Evolutionary conservation across 2,797 vertebrate genomes (phyloP).

Genomic region (Oreochromis grahami): DNA sequence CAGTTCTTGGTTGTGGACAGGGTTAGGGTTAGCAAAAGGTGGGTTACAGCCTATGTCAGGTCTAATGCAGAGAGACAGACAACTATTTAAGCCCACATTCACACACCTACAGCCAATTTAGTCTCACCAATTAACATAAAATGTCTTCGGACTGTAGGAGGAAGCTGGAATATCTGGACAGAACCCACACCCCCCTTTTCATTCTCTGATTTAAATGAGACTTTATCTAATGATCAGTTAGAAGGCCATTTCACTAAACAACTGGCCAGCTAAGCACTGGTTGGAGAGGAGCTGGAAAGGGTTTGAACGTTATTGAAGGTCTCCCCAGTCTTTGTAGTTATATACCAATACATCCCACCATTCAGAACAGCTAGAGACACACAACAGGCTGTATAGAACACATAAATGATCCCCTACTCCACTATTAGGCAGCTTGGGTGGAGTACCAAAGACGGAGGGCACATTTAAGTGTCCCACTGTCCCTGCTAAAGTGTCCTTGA

Average conservation of each 20-base stretch:
- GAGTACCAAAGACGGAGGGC: background rate
- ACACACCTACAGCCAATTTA: background rate
- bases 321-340: background rate
- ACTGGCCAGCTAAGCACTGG: background rate
- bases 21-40: background rate
- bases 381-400: background rate
- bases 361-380: background rate
- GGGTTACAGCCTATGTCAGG: background rate
- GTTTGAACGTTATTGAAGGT: background rate
- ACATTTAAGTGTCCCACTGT: background rate
- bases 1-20: background rate
- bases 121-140: background rate
- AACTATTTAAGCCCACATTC: background rate
- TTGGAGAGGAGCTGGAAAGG: background rate
- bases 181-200: background rate
- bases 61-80: background rate
- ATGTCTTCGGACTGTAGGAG: background rate
- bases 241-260: background rate
- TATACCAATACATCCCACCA: background rate
- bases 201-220: background rate
- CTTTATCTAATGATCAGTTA: background rate
- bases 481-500: conserved; percentile 16
- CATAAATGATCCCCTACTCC: background rate
- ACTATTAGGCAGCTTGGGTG: background rate
- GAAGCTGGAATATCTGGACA: background rate